A percentile compares a stretch with the other conserved stretches of the same genome.
phyloP scores from a whole-genome alignment of 2,113 vertebrate species.

The Bothrops jararaca region DNA sequence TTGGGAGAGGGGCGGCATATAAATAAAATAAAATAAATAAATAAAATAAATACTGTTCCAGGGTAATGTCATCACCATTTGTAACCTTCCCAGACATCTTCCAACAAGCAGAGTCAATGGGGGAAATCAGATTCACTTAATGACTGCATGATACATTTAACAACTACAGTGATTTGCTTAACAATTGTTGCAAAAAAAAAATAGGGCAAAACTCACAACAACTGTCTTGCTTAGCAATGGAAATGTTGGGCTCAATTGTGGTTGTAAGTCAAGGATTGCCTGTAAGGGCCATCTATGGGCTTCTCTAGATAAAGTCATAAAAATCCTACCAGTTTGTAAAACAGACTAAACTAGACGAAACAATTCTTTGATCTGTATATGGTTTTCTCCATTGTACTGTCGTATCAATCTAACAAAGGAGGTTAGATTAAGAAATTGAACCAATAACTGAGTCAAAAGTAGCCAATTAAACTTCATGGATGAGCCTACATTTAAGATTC shows the following conservation, averaged over 20 bases:
- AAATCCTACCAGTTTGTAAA: neutral
- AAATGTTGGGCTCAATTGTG: neutral
- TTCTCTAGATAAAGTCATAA: neutral
- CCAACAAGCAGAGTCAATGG: neutral
- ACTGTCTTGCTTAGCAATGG: neutral
- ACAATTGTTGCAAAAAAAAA: neutral
- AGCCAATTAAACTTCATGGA: neutral
- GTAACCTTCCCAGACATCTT: neutral
- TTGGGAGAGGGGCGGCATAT: too few relatives aligned
- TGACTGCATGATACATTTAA: neutral
- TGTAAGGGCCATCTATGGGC: neutral
- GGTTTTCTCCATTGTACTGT: neutral
- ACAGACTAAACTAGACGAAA: neutral
- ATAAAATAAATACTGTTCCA: too few relatives aligned
- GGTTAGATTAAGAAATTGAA: neutral
- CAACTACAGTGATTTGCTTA: neutral
- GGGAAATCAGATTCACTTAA: neutral
- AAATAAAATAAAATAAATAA: too few relatives aligned
- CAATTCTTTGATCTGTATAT: neutral
- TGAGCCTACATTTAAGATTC: neutral
- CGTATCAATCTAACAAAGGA: neutral
- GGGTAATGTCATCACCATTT: neutral
- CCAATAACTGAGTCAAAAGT: neutral
- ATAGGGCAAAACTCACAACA: neutral
- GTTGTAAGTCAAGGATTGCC: neutral